These are phyloP conservation scores for Romanomermis culicivorax DNA, from an alignment of 2,888 invertebrate genomes.

Conservation along the genomic window DNA sequence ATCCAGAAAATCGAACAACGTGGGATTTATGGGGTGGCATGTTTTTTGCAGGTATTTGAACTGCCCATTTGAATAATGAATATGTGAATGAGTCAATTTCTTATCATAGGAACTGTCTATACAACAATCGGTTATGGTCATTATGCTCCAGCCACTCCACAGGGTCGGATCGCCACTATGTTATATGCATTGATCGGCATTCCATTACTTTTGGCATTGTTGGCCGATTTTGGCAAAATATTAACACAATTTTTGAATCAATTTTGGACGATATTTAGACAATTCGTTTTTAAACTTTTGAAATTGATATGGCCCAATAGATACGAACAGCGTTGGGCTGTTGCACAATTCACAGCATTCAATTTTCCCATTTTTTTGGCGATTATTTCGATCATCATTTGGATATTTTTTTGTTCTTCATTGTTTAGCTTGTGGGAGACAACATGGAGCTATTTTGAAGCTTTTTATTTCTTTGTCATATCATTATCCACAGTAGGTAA, in stretches of 20 bases:
- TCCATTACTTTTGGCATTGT: conserved; percentile 67
- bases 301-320: background rate
- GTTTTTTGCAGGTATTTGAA: conserved; percentile 27
- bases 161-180: conserved; percentile 65
- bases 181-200: conserved; percentile 77
- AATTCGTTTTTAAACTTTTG: background rate
- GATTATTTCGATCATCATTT: background rate
- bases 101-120: background rate
- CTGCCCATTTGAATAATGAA: background rate
- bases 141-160: conserved; percentile 59
- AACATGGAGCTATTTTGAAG: conserved; percentile 58
- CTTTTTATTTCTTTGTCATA: conserved; percentile 85
- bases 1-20: conserved; percentile 1
- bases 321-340: background rate
- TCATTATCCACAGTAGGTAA: conserved; percentile 70
- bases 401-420: conserved; percentile 8
- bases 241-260: conserved; percentile 73
- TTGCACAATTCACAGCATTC: background rate
- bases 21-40: conserved; percentile 28
- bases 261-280: conserved; percentile 40
- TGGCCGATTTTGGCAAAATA: conserved; percentile 78
- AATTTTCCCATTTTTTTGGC: conserved; percentile 8
- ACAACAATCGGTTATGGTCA: conserved; percentile 58
- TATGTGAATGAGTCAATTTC: background rate
- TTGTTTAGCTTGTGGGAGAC: conserved; percentile 22